Evolutionary conservation across 2,797 vertebrate genomes (phyloP), one percentile per base, ranked within the genome.

Genomic region (Pygocentrus nattereri): DNA sequence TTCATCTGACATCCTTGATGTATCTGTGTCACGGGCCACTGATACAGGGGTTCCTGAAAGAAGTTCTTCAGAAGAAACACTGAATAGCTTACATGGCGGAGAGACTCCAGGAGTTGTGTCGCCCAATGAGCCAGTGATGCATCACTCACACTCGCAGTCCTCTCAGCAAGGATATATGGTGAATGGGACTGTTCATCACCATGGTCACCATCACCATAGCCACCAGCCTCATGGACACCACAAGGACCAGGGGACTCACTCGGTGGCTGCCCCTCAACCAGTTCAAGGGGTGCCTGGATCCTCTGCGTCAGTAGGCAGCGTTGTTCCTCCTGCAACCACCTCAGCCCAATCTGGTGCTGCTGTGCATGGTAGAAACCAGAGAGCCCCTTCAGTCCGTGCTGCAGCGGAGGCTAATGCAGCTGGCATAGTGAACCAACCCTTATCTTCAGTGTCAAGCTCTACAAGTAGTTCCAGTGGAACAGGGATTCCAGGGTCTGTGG

Each of bases 1-100:
- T 0, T 98, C 97, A 62, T 99, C 98, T 0, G 98, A 99, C 76
- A 97, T 99, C 85, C 90, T 99, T 79, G 97, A 99, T 41, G 97
- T 97, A 23, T 98, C 97, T 0, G 92, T 96, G 75, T 97, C 97
- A 82, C 93, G 95, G 88, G 96, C 97, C 67, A 96, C 96, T 0
- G 98, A 99, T 87, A 92, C 96, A 2, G 97, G 97, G 3, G 95
- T 96, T 25, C 96, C 96, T 0, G 97, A 97, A 87, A 95, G 97
- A 54, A 99, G 97, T 89, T 99, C 97, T 27, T 99, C 98, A 0
- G 97, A 99, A 85, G 98, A 99, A 93, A 99, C 98, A 0, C 88
- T 99, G 3, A 99, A 97, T 88, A 99, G 98, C 89, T 96, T 99
- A 85, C 97, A 98, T 31, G 98, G 98, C 80, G 97, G 96, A 0